A percentile compares a stretch with the other conserved stretches of the same genome.
phyloP scores from a whole-genome alignment of 1,140 invertebrate genomes.

The Lucilia sericata region DNA sequence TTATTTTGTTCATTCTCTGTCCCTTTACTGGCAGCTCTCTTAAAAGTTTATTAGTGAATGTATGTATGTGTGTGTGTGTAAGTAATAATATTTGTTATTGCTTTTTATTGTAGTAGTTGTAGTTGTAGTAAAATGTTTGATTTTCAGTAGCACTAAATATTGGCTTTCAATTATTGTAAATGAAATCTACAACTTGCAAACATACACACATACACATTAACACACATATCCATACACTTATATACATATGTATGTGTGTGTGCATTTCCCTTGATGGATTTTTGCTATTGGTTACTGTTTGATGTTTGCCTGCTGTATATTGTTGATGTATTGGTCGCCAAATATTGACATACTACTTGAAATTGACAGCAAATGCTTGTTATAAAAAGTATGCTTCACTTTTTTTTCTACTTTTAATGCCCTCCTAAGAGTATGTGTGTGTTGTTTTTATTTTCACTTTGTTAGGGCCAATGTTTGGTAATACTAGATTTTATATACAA shows the following conservation, averaged over 20 bases:
- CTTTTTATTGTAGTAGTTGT: neutral
- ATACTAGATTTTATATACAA: no score
- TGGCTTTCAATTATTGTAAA: slow-evolving; percentile 42
- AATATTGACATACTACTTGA: slow-evolving; percentile 43
- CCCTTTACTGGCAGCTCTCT: no score
- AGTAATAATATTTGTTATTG: slow-evolving; percentile 1
- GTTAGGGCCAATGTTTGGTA: no score
- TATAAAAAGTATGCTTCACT: slow-evolving; percentile 21
- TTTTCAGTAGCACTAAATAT: slow-evolving; percentile 37
- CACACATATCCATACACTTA: neutral
- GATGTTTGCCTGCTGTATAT: neutral
- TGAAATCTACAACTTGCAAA: slow-evolving; percentile 28
- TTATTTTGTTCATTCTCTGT: neutral
- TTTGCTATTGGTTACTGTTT: slow-evolving; percentile 26
- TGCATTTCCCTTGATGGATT: slow-evolving; percentile 4
- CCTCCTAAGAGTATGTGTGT: neutral
- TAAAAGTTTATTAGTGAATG: no score
- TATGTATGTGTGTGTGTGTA: neutral
- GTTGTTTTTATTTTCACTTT: neutral
- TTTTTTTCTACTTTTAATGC: neutral
- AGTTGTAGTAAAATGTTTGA: slow-evolving; percentile 24
- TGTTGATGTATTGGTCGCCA: slow-evolving; percentile 40
- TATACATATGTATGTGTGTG: neutral
- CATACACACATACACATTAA: neutral
- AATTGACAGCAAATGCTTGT: slow-evolving; percentile 41